These are phyloP conservation scores for Ochotona princeps DNA, from an alignment of 2,113 vertebrate species.

Conservation along the genomic window DNA sequence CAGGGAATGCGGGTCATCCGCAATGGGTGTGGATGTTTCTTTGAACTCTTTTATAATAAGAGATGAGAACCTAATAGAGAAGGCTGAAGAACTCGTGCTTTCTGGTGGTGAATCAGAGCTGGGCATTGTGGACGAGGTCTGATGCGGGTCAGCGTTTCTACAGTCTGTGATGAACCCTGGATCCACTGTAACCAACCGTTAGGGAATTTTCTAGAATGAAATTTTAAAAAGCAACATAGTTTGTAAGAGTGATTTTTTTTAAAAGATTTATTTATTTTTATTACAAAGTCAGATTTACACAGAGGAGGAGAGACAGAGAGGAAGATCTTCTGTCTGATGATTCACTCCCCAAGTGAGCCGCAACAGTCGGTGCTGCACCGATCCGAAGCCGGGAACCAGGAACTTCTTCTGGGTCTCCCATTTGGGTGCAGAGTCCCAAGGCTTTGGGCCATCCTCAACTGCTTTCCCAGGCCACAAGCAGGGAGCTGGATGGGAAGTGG, in stretches of 20 bases:
- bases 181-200: neutral
- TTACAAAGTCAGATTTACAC: too few relatives aligned
- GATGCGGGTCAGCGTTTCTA: neutral
- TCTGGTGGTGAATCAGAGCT: neutral
- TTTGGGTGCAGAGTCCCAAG: too few relatives aligned
- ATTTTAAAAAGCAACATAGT: neutral
- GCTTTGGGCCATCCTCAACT: too few relatives aligned
- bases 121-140: neutral
- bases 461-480: too few relatives aligned
- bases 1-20: neutral
- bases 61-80: neutral
- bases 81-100: constrained; percentile 28
- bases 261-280: too few relatives aligned
- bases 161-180: neutral
- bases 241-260: neutral
- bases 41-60: neutral
- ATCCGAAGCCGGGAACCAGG: too few relatives aligned
- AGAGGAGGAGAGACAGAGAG: too few relatives aligned
- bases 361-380: too few relatives aligned
- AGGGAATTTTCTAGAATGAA: neutral
- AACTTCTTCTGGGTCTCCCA: too few relatives aligned
- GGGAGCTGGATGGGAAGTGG: too few relatives aligned
- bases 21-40: neutral
- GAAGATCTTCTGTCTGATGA: too few relatives aligned
- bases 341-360: too few relatives aligned